A percentile compares a stretch with the other conserved stretches of the same genome.
These are phyloP conservation scores for Trichopria drosophilae DNA, from an alignment of 2,888 invertebrate species.

Conservation along the genomic window DNA sequence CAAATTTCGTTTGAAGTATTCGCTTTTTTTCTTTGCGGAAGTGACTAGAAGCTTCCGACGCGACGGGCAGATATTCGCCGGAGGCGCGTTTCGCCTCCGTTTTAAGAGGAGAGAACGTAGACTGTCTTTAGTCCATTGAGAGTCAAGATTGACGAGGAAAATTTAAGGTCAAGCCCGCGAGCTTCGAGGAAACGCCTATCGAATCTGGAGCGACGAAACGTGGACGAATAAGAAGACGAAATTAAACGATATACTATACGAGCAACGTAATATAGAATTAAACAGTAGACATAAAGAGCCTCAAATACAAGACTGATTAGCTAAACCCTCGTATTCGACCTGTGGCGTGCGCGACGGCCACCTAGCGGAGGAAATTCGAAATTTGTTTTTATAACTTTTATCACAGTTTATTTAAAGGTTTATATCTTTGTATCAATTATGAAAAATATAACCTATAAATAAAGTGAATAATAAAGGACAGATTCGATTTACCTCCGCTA, in stretches of 20 bases:
- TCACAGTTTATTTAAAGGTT: no score
- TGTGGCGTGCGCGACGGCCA: no score
- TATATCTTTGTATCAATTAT: no score
- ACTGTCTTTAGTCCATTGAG: conserved; percentile 53
- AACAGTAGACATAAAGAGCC: conserved; percentile 55
- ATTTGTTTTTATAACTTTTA: no score
- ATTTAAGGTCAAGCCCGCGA: conserved; percentile 1
- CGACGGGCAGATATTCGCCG: no score
- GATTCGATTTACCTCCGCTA: no score
- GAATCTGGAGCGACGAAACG: no score
- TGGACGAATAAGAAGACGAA: conserved; percentile 22
- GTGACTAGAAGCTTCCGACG: no score
- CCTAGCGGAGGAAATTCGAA: no score
- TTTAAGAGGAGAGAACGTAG: conserved; percentile 53
- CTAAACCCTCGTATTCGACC: conserved; percentile 55
- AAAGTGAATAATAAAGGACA: no score
- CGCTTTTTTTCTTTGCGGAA: no score
- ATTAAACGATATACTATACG: conserved; percentile 34
- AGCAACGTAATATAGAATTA: conserved; percentile 49
- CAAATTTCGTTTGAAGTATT: conserved; percentile 4
- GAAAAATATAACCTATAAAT: no score
- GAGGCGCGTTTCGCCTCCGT: conserved; percentile 12
- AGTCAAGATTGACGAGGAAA: conserved; percentile 49
- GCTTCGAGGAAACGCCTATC: conserved; percentile 21
- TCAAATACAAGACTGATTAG: conserved; percentile 59